Evolutionary conservation across 2,797 vertebrate species (phyloP), one percentile per base, ranked within the genome.

Genomic region (Sciurus vulgaris): DNA sequence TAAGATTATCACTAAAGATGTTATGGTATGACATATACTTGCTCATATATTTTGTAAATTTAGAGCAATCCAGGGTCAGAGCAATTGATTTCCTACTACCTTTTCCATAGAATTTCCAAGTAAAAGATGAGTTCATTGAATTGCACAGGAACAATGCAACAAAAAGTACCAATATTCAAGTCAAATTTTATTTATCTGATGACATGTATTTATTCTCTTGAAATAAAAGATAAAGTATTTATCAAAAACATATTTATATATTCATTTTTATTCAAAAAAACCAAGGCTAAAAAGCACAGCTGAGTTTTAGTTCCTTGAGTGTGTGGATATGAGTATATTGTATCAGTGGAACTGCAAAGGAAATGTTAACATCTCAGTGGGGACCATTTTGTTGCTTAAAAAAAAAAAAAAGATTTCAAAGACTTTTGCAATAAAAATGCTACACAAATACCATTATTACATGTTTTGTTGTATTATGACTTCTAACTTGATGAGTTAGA

Each of bases 361-460:
- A 20, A 38, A 63, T 69, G 26, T 24, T 93, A 89, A 51, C 49
- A 70, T 93, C 59, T 72, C 73, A 94, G 6, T 38, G 35, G 33
- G 2, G 3, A 81, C 5, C 41, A 51, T 69, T 86, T 51, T 15
- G 10, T 7, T 49, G 11, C 83, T 83, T 17, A n/a, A 61, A 92
- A 83, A 70, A 91, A 84, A 94, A 49, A 13, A 49, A 49, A 12
- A 56, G 7, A 70, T 51, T 86, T 81, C 13, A 59, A 72, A 95
- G 67, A 14, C 15, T 41, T 92, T 94, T 89, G 4, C 35, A 96
- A 26, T 86, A 85, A 76, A 96, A 7, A 63, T 77, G 35, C 3
- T 38, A 83, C 35, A 61, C 44, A 86, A 76, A 83, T 54, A 41
- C 67, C 73, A 35, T 85, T 77, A 35, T 73, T 79, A n/a, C 22